Evolutionary conservation across 2,888 invertebrate genomes (phyloP).

Genomic region (Ecliptopera silaceata): DNA sequence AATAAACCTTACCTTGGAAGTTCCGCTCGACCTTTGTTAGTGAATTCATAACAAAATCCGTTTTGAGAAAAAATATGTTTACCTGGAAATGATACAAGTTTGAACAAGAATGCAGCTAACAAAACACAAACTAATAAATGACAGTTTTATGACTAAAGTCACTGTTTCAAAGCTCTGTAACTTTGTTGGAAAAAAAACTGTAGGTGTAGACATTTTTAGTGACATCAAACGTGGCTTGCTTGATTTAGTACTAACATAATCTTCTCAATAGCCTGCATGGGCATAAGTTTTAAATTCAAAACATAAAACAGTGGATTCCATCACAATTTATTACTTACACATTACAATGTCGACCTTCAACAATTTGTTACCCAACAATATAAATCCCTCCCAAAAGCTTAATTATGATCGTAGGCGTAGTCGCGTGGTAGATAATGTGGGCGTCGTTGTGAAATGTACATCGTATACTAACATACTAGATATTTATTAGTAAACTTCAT

Average conservation of each 20-base stretch:
- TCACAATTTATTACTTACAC: constrained; percentile 6
- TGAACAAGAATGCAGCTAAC: constrained; percentile 23
- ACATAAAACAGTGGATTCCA: constrained; percentile 15
- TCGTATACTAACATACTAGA: too few species aligned
- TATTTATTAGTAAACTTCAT: too few species aligned
- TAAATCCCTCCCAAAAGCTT: constrained; percentile 49
- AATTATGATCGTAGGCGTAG: constrained; percentile 57
- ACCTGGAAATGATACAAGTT: constrained; percentile 31
- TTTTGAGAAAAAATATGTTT: constrained; percentile 16
- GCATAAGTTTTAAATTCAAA: not conserved
- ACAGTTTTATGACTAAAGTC: constrained; percentile 6
- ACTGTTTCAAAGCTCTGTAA: constrained; percentile 5
- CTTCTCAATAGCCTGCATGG: not conserved
- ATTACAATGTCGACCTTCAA: constrained; percentile 30
- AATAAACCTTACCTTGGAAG: constrained; percentile 14
- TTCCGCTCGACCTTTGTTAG: constrained; percentile 25
- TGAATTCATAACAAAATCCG: constrained; percentile 20
- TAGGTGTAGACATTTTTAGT: not conserved
- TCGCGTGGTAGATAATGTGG: constrained; percentile 51
- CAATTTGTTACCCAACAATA: constrained; percentile 39
- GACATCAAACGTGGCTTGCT: not conserved
- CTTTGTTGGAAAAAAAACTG: not conserved
- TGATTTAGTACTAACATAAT: not conserved
- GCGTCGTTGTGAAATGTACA: constrained; percentile 63
- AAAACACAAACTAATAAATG: constrained; percentile 12